A percentile compares a stretch with the other conserved stretches of the same genome.
phyloP scores from a whole-genome alignment of 2,797 vertebrate species.

The Morelia viridis region DNA sequence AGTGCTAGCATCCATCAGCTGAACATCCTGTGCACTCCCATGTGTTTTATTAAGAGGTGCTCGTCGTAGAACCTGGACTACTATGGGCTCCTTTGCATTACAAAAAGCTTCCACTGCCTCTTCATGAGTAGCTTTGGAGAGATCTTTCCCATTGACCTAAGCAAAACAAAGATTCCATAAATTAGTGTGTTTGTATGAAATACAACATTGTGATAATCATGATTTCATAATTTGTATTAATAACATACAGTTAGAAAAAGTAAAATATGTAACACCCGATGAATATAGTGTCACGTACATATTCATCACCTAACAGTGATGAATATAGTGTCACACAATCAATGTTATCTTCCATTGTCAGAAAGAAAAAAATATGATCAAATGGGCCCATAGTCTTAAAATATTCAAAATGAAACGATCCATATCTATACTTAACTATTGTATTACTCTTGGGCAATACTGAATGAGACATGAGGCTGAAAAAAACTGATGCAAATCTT shows the following conservation, averaged over 20 bases:
- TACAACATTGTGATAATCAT: background rate
- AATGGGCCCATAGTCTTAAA: too few relatives aligned
- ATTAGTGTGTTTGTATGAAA: background rate
- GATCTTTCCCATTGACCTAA: conserved; percentile 94
- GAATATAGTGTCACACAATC: background rate
- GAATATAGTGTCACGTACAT: too few relatives aligned
- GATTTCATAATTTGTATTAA: background rate
- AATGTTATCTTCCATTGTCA: background rate
- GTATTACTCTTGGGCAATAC: background rate
- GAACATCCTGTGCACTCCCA: conserved; percentile 82
- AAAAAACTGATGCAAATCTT: background rate
- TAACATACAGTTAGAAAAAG: background rate
- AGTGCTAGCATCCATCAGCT: conserved; percentile 89
- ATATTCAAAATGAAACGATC: background rate
- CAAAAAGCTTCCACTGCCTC: conserved; percentile 90
- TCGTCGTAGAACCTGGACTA: conserved; percentile 92
- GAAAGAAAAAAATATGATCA: background rate
- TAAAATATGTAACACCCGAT: background rate
- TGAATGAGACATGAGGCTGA: background rate
- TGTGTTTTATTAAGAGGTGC: conserved; percentile 80
- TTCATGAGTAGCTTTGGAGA: conserved; percentile 93
- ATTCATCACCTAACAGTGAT: background rate
- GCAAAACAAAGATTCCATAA: conserved; percentile 24
- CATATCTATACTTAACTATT: background rate
- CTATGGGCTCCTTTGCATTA: conserved; percentile 91